phyloP scores from a whole-genome alignment of 1,140 invertebrate genomes.

The Odontomachus brunneus region DNA sequence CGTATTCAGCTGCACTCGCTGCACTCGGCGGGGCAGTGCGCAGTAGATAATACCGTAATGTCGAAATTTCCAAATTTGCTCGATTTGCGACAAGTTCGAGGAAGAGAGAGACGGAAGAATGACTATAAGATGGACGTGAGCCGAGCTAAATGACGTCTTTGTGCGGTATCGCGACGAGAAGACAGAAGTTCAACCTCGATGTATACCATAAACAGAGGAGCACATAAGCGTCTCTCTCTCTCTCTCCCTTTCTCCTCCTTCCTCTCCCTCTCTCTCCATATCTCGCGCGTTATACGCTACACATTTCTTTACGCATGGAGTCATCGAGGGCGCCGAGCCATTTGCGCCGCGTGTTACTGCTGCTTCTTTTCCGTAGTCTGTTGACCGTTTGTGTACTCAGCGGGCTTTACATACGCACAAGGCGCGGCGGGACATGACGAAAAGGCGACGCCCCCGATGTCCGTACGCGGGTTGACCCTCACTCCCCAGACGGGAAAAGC shows the following conservation, averaged over 20 bases:
- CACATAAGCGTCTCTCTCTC: background rate
- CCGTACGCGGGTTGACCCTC: background rate
- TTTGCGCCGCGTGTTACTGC: background rate
- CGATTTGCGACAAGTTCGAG: too few relatives aligned
- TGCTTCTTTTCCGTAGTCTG: background rate
- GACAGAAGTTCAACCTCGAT: background rate
- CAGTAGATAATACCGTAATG: background rate
- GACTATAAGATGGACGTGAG: background rate
- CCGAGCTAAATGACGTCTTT: background rate
- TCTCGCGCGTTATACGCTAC: slow-evolving; percentile 3
- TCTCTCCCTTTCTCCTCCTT: too few relatives aligned
- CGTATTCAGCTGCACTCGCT: too few relatives aligned
- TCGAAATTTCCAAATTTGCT: background rate
- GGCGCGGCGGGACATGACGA: slow-evolving; percentile 27
- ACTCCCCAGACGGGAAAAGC: slow-evolving; percentile 7
- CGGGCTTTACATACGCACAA: background rate
- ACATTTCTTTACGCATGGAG: slow-evolving; percentile 54
- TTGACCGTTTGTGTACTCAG: slow-evolving; percentile 19
- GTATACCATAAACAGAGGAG: background rate
- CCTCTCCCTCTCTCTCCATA: too few relatives aligned
- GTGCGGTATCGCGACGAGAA: background rate
- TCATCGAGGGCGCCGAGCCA: slow-evolving; percentile 49
- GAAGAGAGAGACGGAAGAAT: background rate
- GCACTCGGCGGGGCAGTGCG: background rate
- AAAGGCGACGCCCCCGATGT: background rate